A percentile compares a stretch with the other conserved stretches of the same genome.
Conservation (phyloP, 2,888 invertebrate species). For the Ormyrus nitidulus region DNA sequence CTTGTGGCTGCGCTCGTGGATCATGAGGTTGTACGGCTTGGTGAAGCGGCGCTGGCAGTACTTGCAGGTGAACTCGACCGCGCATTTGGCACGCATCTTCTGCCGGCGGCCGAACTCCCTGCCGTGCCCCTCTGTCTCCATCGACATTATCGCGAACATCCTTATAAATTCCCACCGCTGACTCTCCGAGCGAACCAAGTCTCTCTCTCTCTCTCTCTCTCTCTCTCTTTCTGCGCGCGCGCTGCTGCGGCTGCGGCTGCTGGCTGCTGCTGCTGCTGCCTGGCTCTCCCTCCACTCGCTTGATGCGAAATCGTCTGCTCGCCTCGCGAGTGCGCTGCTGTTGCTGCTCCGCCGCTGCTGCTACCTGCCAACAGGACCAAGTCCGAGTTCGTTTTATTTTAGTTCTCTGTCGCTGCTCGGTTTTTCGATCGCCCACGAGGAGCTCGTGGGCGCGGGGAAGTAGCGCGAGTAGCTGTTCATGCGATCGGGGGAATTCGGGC, state of each 20-base stretch:
- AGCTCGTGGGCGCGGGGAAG: conserved; percentile 49
- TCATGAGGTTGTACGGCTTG: conserved; percentile 97
- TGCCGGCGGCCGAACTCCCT: conserved; percentile 79
- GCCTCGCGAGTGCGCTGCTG: no score
- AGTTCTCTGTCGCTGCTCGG: neutral
- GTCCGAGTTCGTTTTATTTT: neutral
- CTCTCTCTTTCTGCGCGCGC: conserved; percentile 23
- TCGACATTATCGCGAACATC: conserved; percentile 76
- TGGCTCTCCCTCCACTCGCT: no score
- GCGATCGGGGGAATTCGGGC: neutral
- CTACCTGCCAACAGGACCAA: conserved; percentile 52
- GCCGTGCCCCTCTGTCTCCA: conserved; percentile 76
- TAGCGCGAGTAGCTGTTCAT: conserved; percentile 34
- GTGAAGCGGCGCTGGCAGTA: conserved; percentile 98
- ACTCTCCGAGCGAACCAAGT: neutral
- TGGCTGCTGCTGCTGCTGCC: no score
- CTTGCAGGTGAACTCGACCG: conserved; percentile 94
- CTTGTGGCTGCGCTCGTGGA: conserved; percentile 97
- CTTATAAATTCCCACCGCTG: conserved; percentile 75
- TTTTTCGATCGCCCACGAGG: conserved; percentile 57
- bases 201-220: neutral
- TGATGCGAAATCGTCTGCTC: no score
- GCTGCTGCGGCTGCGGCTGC: no score
- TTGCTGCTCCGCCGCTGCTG: conserved; percentile 60
- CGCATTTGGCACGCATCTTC: conserved; percentile 77